Conservation (phyloP, 2,113 vertebrate genomes). For the Psilopsiagon aymara region DNA sequence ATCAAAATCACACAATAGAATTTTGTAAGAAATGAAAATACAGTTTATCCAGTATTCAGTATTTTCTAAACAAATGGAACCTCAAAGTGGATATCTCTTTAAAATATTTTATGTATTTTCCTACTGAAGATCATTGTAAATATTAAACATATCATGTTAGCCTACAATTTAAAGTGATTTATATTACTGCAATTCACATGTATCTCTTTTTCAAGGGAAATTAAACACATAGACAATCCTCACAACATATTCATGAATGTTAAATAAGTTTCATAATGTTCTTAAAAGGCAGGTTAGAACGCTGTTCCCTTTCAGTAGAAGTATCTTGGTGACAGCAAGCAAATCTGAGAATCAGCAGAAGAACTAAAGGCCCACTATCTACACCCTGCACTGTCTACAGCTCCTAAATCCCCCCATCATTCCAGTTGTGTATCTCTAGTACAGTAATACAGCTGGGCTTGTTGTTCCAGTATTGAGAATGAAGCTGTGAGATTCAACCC, state of each 20-base stretch:
- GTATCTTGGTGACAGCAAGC: neutral
- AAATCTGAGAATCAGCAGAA: neutral
- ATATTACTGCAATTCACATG: neutral
- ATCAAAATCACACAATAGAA: neutral
- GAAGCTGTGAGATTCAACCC: neutral
- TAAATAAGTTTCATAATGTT: neutral
- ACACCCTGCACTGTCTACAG: neutral
- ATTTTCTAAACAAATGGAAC: neutral
- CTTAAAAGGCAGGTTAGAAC: neutral
- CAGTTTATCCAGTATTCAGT: neutral
- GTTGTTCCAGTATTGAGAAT: neutral
- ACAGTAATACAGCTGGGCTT: neutral
- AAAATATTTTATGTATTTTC: neutral
- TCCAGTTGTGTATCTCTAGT: neutral
- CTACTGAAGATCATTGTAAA: neutral
- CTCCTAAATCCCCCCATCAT: neutral
- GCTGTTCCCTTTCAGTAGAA: neutral
- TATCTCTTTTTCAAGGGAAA: neutral
- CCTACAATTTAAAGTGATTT: neutral
- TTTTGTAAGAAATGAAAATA: neutral
- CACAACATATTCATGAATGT: neutral
- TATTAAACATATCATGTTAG: neutral
- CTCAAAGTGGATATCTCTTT: neutral
- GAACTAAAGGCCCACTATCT: neutral
- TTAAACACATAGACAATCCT: neutral